Evolutionary conservation across 30 jellyfish, hydroid and myxozoan genomes (phyloP).

Genomic region (Turritopsis rubra): DNA sequence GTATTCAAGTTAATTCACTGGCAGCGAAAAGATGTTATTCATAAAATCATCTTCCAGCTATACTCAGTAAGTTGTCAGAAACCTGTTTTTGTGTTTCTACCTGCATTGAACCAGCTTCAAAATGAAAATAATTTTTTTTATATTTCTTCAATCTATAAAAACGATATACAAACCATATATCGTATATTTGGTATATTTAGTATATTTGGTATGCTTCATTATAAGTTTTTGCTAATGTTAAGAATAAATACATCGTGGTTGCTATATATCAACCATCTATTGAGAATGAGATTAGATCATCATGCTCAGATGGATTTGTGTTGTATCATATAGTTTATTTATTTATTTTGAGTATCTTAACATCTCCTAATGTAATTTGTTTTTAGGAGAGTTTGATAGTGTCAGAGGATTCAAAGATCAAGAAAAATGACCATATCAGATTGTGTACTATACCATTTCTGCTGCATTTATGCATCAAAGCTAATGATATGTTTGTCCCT

Average conservation of each 20-base stretch:
- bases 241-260: no score
- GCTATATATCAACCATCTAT: no score
- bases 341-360: no score
- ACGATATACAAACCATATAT: not conserved
- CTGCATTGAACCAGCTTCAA: not conserved
- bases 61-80: not conserved
- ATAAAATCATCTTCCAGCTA: not conserved
- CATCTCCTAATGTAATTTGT: not conserved
- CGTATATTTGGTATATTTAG: no score
- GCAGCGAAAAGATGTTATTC: not conserved
- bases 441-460: slow-evolving; percentile 84
- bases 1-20: slow-evolving; percentile 31
- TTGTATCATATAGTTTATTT: no score
- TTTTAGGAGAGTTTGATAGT: slow-evolving; percentile 64
- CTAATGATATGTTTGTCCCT: slow-evolving; percentile 56
- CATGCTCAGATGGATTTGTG: no score
- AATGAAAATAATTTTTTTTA: not conserved
- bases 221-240: no score
- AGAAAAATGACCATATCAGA: slow-evolving; percentile 40
- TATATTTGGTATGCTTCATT: no score
- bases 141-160: not conserved
- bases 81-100: slow-evolving; percentile 1
- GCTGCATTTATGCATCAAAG: slow-evolving; percentile 54
- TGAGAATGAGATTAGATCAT: no score
- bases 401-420: slow-evolving; percentile 38